Conservation (phyloP, 1,140 invertebrate species). For the Cherax destructor region DNA sequence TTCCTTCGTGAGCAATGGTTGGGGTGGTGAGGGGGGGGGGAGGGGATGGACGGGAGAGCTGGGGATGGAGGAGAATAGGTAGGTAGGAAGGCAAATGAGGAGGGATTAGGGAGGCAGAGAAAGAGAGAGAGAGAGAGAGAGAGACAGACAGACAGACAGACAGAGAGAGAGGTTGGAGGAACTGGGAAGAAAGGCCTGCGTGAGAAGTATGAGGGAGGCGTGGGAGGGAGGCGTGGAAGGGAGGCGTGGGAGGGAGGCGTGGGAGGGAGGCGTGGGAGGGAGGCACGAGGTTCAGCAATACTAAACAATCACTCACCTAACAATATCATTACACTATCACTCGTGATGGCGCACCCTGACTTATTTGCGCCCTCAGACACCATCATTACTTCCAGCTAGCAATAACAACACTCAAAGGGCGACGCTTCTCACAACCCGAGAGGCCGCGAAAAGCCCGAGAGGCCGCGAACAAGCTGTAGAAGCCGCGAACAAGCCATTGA, state of each 20-base stretch:
- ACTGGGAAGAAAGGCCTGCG: too few species aligned
- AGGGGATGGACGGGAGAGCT: too few species aligned
- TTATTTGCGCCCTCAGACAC: constrained; percentile 14
- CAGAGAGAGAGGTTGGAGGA: too few species aligned
- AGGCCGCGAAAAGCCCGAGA: too few species aligned
- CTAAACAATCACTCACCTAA: constrained; percentile 60
- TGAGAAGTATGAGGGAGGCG: background rate
- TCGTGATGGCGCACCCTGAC: constrained; percentile 17
- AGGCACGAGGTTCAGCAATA: constrained; percentile 28
- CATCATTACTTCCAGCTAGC: constrained; percentile 22
- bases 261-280: background rate
- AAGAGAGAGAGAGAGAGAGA: too few species aligned
- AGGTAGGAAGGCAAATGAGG: too few species aligned
- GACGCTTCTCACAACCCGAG: background rate
- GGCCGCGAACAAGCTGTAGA: too few species aligned
- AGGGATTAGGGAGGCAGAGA: too few species aligned
- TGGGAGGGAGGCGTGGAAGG: background rate
- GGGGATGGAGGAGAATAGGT: too few species aligned
- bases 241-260: background rate
- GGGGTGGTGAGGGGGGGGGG: background rate
- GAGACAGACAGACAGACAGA: too few species aligned
- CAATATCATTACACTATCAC: constrained; percentile 53
- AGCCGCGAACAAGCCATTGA: too few species aligned
- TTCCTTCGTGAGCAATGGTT: constrained; percentile 52
- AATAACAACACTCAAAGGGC: constrained; percentile 2